These are phyloP conservation scores for Thecocarcelia acutangulata DNA, from an alignment of 2,888 invertebrate genomes.

Conservation along the genomic window DNA sequence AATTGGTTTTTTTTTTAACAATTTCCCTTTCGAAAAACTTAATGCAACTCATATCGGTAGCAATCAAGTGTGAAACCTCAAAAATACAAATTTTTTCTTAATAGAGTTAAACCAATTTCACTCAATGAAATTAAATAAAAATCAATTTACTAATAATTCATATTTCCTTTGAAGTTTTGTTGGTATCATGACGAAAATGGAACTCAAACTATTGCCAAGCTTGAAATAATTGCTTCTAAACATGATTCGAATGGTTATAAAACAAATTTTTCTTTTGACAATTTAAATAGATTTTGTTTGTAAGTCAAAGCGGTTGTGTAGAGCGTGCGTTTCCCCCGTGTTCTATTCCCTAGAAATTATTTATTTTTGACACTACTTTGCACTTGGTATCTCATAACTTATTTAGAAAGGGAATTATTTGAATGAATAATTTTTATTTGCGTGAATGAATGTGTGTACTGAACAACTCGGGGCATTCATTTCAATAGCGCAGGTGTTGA, in stretches of 20 bases:
- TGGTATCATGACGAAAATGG: neutral
- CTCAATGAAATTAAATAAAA: constrained; percentile 17
- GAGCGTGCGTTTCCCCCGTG: neutral
- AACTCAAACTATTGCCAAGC: constrained; percentile 15
- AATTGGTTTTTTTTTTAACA: too few relatives aligned
- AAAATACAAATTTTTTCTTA: neutral
- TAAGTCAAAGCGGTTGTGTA: constrained; percentile 1
- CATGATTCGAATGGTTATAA: constrained; percentile 65
- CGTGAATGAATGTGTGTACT: constrained; percentile 8
- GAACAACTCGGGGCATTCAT: constrained; percentile 46
- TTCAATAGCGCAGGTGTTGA: constrained; percentile 60
- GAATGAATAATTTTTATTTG: too few relatives aligned
- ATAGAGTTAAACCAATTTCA: neutral
- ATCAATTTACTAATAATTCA: constrained; percentile 77
- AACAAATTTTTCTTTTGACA: constrained; percentile 72
- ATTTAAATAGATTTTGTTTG: constrained; percentile 53
- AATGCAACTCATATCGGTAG: neutral
- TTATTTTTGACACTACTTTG: constrained; percentile 16
- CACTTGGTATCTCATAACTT: constrained; percentile 53
- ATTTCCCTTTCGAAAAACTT: too few relatives aligned
- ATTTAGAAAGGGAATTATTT: constrained; percentile 5
- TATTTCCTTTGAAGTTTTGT: constrained; percentile 72
- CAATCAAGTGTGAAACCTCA: constrained; percentile 62
- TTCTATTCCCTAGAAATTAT: constrained; percentile 27
- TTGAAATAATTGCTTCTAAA: constrained; percentile 29